Base-by-base conservation (phyloP, 1,140 invertebrate species). In the Euwallacea fornicatus region DNA sequence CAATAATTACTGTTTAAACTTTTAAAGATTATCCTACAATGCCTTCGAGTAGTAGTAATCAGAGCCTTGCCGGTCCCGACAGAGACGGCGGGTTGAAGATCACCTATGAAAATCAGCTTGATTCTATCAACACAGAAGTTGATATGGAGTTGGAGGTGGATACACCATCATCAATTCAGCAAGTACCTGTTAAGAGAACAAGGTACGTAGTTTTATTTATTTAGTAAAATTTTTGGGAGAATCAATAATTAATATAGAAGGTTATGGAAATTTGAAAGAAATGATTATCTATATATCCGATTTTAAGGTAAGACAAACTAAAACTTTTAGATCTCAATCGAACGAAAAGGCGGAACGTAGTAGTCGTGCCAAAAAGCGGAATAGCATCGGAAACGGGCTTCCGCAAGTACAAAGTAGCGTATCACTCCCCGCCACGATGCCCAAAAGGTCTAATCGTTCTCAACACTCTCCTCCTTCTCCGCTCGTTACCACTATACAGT, bases 31-130 rank as follows among this genome's bases (percentile, higher is more conserved):
- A 33, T 33, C 4, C 21, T 50, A 66, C 50, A 58, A 78, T 79
- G 70, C 76, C 75, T 67, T 74, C 75, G 16, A 71, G 70, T 16
- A 76, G 64, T 56, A 77, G 60, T 63, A 75, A 71, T 59, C 73
- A 76, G 55, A 69, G 67, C 9, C 74, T 79, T 7, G 76, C 73
- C 15, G 77, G 78, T n/a, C 79, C 81, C 70, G 82, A 83, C 44
- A 84, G 80, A 61, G 80, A 76, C 55, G 83, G 82, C 7, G 81
- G 81, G 56, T 70, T 85, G 60, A 85, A 84, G 77, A 85, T 85
- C 11, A 83, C 81, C 55, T 85, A 80, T 70, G 84, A 85, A 73
- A 85, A 85, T 74, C 84, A 85, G 75, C 58, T 73, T 11, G 72
- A 73, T 42, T 71, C 72, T 21, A 74, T 74, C n/a, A 76, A 76